Evolutionary conservation across 1,140 invertebrate species (phyloP), one percentile per base, ranked within the genome.

Genomic region (Akabosia matsudoensis): DNA sequence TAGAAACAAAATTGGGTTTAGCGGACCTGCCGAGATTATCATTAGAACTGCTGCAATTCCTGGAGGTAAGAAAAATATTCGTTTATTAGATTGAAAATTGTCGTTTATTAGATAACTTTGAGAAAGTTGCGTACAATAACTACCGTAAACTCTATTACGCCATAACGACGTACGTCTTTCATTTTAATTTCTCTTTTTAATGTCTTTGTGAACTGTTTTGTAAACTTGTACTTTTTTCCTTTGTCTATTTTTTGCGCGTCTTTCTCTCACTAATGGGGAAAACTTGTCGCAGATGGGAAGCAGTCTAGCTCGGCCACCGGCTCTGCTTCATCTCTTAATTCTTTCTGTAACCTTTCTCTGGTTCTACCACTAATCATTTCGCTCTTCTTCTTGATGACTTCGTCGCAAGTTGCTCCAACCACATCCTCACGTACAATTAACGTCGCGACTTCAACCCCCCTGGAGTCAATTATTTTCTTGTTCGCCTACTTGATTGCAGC

Each of bases 1-100:
- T 16, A 92, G 93, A 82, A 97, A 97, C 85, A 84, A 87, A 10
- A 91, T 96, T 64, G 94, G 94, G 61, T 91, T 86, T 83, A 94
- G 93, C 79, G 84, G 88, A 56, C 90, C 93, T 0, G 91, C 90
- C 7, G 86, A 90, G 81, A 88, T 93, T 70, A 88, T 90, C 82
- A 88, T 97, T 82, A 92, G 91, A 85, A 96, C 94, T 56, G 90
- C 92, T 16, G 67, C 73, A 1, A 28, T 18, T 45, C 37, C 18
- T 10, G 37, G 18, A 10, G 37, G 37, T 10, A 45, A 45, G 37
- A 45, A 45, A 45, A 45, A 45, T 45, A 13, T 22, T 67, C 24
- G 4, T 56, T 56, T 56, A n/a, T 56, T 45, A 45, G 37, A 45
- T 18, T 45, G 37, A 45, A 45, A 10, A 10, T 45, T 7, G 37